Percentiles rank a stretch among this genome's conserved stretches.
phyloP scores from a whole-genome alignment of 2,888 invertebrate species.

The Dolichopus griseipennis region DNA sequence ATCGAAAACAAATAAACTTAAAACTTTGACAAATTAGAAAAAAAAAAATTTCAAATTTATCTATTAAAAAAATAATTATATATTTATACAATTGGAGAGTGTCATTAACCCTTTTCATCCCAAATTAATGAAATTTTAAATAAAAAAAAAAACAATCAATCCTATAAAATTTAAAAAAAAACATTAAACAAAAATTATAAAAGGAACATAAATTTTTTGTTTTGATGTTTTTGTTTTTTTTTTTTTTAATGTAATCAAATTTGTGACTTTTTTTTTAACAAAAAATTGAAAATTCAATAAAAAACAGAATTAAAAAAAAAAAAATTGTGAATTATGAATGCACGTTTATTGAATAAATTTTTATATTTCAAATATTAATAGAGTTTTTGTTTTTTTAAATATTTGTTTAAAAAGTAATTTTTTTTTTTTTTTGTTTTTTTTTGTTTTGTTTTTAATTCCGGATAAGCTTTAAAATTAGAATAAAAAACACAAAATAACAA shows the following conservation, averaged over 20 bases:
- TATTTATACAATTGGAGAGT: not conserved
- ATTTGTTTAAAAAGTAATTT: not conserved
- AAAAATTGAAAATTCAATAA: not conserved
- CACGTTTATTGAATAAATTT: slow-evolving; percentile 2
- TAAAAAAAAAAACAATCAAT: not conserved
- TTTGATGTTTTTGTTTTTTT: not conserved
- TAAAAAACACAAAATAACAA: not conserved
- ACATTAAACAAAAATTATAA: no score
- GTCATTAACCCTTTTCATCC: slow-evolving; percentile 4
- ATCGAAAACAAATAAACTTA: no score
- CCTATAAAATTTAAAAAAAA: not conserved
- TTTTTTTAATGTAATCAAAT: not conserved
- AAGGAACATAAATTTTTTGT: no score
- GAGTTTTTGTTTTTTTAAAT: not conserved
- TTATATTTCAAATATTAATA: not conserved
- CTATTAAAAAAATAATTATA: not conserved
- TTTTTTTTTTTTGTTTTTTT: not conserved
- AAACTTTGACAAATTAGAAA: no score
- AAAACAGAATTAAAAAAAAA: no score
- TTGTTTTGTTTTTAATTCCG: not conserved
- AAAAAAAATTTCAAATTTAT: no score
- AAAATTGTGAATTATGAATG: no score
- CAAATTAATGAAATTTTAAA: not conserved
- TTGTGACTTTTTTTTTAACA: not conserved
- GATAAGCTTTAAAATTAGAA: not conserved